These are phyloP conservation scores for Lottia gigantea DNA, from an alignment of 2,888 invertebrate genomes.

Conservation along the genomic window DNA sequence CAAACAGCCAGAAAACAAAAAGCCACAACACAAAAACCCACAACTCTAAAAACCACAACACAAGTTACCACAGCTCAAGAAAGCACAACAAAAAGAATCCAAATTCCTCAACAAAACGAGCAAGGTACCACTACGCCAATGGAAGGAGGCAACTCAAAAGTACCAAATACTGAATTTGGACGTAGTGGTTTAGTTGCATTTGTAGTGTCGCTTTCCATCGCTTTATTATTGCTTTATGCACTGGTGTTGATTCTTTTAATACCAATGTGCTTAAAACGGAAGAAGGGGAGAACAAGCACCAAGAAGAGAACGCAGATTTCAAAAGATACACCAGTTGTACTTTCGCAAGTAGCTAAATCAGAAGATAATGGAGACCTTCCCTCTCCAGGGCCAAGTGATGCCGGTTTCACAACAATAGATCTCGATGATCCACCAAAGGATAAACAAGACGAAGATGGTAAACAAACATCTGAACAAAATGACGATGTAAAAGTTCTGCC, in stretches of 20 bases:
- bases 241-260: conserved; percentile 28
- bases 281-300: not conserved
- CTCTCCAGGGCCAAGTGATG: not conserved
- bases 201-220: conserved; percentile 25
- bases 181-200: conserved; percentile 30
- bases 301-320: not conserved
- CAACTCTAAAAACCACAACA: too few relatives aligned
- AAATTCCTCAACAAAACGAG: not conserved
- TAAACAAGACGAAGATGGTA: not conserved
- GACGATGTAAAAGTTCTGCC: too few relatives aligned
- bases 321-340: not conserved
- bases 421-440: conserved; percentile 14
- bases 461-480: too few relatives aligned
- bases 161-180: conserved; percentile 24
- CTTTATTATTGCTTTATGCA: conserved; percentile 29
- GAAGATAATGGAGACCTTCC: conserved; percentile 12
- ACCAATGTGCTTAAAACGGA: conserved; percentile 23
- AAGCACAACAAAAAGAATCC: too few relatives aligned
- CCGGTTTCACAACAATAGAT: conserved; percentile 16
- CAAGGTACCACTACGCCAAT: not conserved
- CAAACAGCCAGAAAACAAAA: too few relatives aligned
- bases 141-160: not conserved
- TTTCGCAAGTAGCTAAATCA: not conserved
- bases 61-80: too few relatives aligned
- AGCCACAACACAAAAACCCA: too few relatives aligned